Evolutionary conservation across 2,888 invertebrate species (phyloP), one percentile per base, ranked within the genome.

Genomic region (Phyllotreta cruciferae): DNA sequence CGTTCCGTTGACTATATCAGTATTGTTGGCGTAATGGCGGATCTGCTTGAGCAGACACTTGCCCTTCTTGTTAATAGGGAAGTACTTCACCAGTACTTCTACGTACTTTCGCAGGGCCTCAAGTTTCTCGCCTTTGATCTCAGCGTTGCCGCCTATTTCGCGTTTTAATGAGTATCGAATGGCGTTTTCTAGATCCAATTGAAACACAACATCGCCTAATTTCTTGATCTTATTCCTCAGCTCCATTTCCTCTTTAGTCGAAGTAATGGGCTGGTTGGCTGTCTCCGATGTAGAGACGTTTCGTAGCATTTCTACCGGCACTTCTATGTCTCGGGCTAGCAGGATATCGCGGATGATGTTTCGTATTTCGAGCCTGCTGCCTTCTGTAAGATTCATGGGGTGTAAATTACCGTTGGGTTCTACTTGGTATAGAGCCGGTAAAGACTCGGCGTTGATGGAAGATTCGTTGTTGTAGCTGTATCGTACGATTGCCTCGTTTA

Each of bases 111-210:
- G 86, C 10, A 98, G 80, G 0, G 94, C 93, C 57, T 83, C 79
- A 56, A 96, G 79, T 62, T 88, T 85, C 66, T 91, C 90, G 1
- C 90, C 92, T 24, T 83, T 82, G 47, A 98, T 89, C n/a, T 79
- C 78, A 75, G 88, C 87, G 39, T 86, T 83, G 67, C 89, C 84
- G 2, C 90, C 86, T 14, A 98, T 87, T 84, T 98, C 98, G 71
- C 93, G 91, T 69, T 87, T 87, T 35, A 98, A 82, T 50, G 92
- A 90, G 74, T 91, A 92, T 70, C 88, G 86, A 7, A 67, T 49
- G 45, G 94, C 91, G 74, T 90, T 92, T 80, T 96, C 94, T 61
- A 98, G 80, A 82, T 98, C 98, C 67, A 89, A 87, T 81, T 93
- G 92, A 79, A 92, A 94, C 1, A 96, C 85, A 5, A 85, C 79